Percentiles rank a stretch among this genome's conserved stretches.
Conservation (phyloP, 2,113 vertebrate species). For the Myotis davidii region DNA sequence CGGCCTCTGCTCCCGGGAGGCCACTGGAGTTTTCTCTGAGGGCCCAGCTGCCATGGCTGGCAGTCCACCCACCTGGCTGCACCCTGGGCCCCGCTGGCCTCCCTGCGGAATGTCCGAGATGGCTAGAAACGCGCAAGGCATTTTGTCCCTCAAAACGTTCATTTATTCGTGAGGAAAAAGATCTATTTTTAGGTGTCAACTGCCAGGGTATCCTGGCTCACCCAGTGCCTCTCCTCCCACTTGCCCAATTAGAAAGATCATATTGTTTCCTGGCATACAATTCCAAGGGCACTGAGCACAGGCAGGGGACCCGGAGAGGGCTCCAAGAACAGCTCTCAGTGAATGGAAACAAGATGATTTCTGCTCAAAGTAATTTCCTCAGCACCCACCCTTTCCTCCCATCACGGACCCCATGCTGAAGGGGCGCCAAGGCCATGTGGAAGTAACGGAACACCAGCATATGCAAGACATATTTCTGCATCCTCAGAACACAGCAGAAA, state of each 20-base stretch:
- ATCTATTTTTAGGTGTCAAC: slow-evolving; percentile 69
- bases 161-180: slow-evolving; percentile 61
- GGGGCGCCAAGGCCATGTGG: slow-evolving; percentile 61
- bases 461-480: slow-evolving; percentile 40
- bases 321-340: slow-evolving; percentile 70
- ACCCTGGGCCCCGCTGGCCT: not conserved
- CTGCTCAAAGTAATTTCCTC: slow-evolving; percentile 74
- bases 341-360: slow-evolving; percentile 78
- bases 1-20: not conserved
- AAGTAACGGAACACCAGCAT: slow-evolving; percentile 57
- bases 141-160: slow-evolving; percentile 7
- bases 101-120: not conserved
- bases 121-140: not conserved
- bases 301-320: slow-evolving; percentile 52
- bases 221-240: slow-evolving; percentile 53
- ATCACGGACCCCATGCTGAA: slow-evolving; percentile 54
- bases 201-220: slow-evolving; percentile 35
- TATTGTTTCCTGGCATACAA: slow-evolving; percentile 73
- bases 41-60: not conserved
- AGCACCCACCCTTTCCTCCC: slow-evolving; percentile 73
- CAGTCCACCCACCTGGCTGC: not conserved
- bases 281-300: slow-evolving; percentile 61
- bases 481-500: not conserved
- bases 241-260: slow-evolving; percentile 68
- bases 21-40: not conserved